A percentile compares a stretch with the other conserved stretches of the same genome.
phyloP scores from a whole-genome alignment of 2,888 invertebrate genomes.

The Ectemnius continuus region DNA sequence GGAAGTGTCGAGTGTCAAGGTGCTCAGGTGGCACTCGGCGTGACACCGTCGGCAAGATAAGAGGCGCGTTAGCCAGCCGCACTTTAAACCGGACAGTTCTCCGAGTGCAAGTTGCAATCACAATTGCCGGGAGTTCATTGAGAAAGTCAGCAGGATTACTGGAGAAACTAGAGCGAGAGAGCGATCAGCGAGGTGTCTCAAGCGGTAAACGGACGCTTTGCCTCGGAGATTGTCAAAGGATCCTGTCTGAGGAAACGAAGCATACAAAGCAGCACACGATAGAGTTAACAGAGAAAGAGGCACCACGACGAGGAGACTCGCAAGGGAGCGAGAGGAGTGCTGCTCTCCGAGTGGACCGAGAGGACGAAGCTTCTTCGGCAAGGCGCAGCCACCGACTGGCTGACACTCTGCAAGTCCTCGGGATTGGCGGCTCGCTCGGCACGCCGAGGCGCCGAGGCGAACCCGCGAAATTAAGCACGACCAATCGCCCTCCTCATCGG shows the following conservation, averaged over 20 bases:
- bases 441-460: conserved; percentile 48
- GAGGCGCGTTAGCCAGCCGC: too few relatives aligned
- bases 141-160: too few relatives aligned
- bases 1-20: conserved; percentile 1
- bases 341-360: not conserved
- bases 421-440: conserved; percentile 54
- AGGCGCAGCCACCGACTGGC: conserved; percentile 59
- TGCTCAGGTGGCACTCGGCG: conserved; percentile 3
- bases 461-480: conserved; percentile 55
- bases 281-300: not conserved
- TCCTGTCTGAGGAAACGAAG: not conserved
- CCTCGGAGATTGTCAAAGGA: too few relatives aligned
- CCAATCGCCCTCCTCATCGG: conserved; percentile 38
- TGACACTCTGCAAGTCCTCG: conserved; percentile 30
- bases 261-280: not conserved
- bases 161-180: too few relatives aligned
- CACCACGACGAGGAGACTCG: not conserved
- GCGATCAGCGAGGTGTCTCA: too few relatives aligned
- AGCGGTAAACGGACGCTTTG: too few relatives aligned
- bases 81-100: too few relatives aligned
- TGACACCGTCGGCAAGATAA: not conserved
- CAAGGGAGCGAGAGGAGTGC: not conserved
- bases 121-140: too few relatives aligned
- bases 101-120: too few relatives aligned
- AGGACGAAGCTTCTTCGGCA: conserved; percentile 31